A percentile compares a stretch with the other conserved stretches of the same genome.
These are phyloP conservation scores for Caenorhabditis drosophilae DNA, from an alignment of 2,888 invertebrate species.

Conservation along the genomic window DNA sequence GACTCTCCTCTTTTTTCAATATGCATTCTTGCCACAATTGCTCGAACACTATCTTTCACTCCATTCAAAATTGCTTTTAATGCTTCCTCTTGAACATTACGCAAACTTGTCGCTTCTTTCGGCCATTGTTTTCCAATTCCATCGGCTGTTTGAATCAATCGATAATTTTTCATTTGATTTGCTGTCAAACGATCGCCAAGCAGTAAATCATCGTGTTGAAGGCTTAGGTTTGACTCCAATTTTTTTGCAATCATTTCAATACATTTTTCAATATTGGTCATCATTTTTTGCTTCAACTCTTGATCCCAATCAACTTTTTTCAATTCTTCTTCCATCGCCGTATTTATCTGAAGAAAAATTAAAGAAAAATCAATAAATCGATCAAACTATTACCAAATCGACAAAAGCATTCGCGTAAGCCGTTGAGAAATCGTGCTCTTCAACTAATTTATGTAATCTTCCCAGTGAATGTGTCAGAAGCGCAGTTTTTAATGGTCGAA, in stretches of 20 bases:
- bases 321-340: slow-evolving; percentile 59
- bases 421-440: slow-evolving; percentile 72
- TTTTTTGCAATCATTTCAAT: slow-evolving; percentile 49
- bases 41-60: slow-evolving; percentile 28
- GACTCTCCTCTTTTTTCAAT: slow-evolving; percentile 38
- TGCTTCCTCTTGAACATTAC: slow-evolving; percentile 34
- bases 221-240: slow-evolving; percentile 45
- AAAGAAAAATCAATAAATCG: background rate
- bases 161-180: slow-evolving; percentile 49
- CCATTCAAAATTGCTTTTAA: slow-evolving; percentile 24
- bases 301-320: slow-evolving; percentile 61
- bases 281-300: slow-evolving; percentile 55
- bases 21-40: slow-evolving; percentile 51
- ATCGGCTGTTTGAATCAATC: slow-evolving; percentile 44
- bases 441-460: slow-evolving; percentile 82
- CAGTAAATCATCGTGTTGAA: slow-evolving; percentile 39
- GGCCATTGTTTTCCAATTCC: slow-evolving; percentile 48
- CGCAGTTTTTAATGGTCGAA: slow-evolving; percentile 60
- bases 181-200: slow-evolving; percentile 46
- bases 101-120: slow-evolving; percentile 28
- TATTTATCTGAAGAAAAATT: slow-evolving; percentile 41
- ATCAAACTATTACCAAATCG: slow-evolving; percentile 25
- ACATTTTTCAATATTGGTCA: slow-evolving; percentile 41
- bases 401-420: slow-evolving; percentile 50
- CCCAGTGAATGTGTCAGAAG: slow-evolving; percentile 77